Evolutionary conservation across 1,140 invertebrate genomes (phyloP).

Genomic region (Tetramorium parvispinum): DNA sequence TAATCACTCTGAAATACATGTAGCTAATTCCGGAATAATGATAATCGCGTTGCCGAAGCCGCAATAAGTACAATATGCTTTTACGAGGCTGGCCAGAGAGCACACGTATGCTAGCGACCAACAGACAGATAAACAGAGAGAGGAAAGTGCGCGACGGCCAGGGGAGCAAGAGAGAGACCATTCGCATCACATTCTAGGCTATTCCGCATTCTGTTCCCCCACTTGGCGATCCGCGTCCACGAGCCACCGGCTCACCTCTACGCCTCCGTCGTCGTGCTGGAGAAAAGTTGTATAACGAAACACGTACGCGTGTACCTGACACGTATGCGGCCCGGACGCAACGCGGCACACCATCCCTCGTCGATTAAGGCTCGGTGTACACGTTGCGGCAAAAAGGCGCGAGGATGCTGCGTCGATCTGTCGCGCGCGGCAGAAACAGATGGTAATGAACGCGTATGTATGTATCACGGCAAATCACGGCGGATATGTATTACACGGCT

Average conservation of each 20-base stretch:
- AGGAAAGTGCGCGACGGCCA: conserved; percentile 50
- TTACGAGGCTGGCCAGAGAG: conserved; percentile 52
- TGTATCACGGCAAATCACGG: not conserved
- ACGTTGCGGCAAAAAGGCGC: not conserved
- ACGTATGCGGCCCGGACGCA: conserved; percentile 54
- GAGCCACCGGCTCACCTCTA: conserved; percentile 81
- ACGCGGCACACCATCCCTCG: not conserved
- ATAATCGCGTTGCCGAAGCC: conserved; percentile 4
- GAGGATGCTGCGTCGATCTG: not conserved
- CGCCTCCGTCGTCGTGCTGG: conserved; percentile 77
- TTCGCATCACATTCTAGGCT: conserved; percentile 86
- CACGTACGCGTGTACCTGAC: conserved; percentile 73
- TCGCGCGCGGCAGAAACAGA: not conserved
- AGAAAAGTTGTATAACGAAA: conserved; percentile 80
- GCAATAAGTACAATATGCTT: not conserved
- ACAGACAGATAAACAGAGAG: conserved; percentile 40
- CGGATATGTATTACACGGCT: not conserved
- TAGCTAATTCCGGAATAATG: not conserved
- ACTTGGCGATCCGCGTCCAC: conserved; percentile 72
- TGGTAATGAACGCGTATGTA: not conserved
- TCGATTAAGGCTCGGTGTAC: not conserved
- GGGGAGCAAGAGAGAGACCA: conserved; percentile 73
- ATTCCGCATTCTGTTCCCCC: conserved; percentile 86
- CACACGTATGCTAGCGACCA: conserved; percentile 22
- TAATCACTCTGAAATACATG: not conserved